A percentile compares a stretch with the other conserved stretches of the same genome.
Conservation (phyloP, 2,888 invertebrate species). For the Agonopterix alstromeriana region DNA sequence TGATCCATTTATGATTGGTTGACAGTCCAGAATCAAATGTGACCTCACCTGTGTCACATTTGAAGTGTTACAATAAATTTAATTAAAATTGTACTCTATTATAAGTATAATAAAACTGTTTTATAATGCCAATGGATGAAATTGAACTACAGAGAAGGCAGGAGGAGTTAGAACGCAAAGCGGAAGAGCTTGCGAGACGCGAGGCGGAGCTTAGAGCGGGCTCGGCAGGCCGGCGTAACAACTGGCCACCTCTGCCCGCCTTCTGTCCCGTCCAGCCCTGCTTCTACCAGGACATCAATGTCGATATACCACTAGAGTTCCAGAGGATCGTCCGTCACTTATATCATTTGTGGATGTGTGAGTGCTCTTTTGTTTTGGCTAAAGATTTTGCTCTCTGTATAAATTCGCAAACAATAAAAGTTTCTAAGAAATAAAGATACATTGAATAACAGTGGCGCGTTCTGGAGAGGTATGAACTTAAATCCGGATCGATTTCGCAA, state of each 20-base stretch:
- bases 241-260: constrained; percentile 98
- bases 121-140: constrained; percentile 11
- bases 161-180: constrained; percentile 94
- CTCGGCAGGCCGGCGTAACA: constrained; percentile 86
- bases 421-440: too few relatives aligned
- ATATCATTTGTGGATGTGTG: constrained; percentile 98
- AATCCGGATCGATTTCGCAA: too few relatives aligned
- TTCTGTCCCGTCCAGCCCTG: constrained; percentile 97
- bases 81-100: not conserved
- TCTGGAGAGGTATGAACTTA: too few relatives aligned
- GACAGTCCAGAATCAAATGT: too few relatives aligned
- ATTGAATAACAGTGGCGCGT: too few relatives aligned
- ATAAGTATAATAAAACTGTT: not conserved
- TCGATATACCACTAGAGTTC: constrained; percentile 98
- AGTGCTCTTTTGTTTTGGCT: constrained; percentile 54
- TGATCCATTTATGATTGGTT: too few relatives aligned
- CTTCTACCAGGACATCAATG: constrained; percentile 99
- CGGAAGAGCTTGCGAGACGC: constrained; percentile 90
- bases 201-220: constrained; percentile 89
- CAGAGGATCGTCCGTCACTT: constrained; percentile 96
- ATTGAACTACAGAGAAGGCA: constrained; percentile 81
- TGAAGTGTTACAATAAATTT: too few relatives aligned
- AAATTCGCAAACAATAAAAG: not conserved
- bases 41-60: too few relatives aligned
- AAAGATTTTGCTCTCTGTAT: not conserved